phyloP scores from a whole-genome alignment of 1,140 invertebrate species.

The Stegodyphus dumicola region DNA sequence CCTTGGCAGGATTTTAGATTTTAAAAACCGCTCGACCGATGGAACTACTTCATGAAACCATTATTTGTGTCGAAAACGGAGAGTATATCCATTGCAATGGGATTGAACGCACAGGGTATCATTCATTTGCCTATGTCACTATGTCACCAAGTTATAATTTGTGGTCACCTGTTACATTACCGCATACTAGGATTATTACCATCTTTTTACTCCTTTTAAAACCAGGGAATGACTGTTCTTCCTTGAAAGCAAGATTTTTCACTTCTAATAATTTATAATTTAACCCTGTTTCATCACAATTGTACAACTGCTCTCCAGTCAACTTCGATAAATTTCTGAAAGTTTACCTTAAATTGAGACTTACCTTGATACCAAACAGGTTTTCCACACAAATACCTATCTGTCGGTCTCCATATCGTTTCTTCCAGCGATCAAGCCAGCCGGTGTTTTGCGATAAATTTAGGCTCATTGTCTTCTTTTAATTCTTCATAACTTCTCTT shows the following conservation, averaged over 20 bases:
- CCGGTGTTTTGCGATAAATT: background rate
- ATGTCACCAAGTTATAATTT: slow-evolving; percentile 2
- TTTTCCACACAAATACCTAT: background rate
- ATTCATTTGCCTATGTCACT: background rate
- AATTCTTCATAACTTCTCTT: background rate
- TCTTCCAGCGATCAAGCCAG: slow-evolving; percentile 9
- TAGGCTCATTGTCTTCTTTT: background rate
- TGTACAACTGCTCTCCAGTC: no score
- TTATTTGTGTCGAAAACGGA: no score
- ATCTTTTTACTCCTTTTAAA: slow-evolving; percentile 8
- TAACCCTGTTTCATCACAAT: no score
- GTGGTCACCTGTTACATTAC: slow-evolving; percentile 2
- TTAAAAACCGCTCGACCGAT: no score
- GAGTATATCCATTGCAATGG: no score
- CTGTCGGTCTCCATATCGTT: background rate
- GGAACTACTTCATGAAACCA: no score
- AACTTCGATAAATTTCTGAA: no score
- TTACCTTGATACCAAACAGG: background rate
- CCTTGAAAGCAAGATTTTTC: no score
- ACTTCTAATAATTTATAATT: no score
- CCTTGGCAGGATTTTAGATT: no score
- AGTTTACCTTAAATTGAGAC: background rate
- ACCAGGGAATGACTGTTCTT: background rate
- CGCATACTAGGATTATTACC: no score
- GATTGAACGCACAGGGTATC: no score